Evolutionary conservation across 1,140 invertebrate genomes (phyloP), one percentile per base, ranked within the genome.

Genomic region (Leptinotarsa undecemlineata): DNA sequence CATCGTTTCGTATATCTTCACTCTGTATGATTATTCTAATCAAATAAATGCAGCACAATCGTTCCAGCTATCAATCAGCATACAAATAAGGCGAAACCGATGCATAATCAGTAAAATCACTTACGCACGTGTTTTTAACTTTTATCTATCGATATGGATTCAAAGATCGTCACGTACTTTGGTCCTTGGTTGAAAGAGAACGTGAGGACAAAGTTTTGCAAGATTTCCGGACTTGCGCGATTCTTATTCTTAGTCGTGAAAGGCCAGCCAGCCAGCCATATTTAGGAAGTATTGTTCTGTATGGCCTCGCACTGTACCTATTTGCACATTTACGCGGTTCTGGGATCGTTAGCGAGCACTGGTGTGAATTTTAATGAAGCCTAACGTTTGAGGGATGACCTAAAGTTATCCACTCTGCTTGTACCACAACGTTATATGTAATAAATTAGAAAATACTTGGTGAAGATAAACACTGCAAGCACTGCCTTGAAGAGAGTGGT

Each of bases 231-330:
- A 26, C 74, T 71, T 76, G 74, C 80, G 75, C 71, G 64, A 57
- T 57, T 79, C 73, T 61, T 66, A 73, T 73, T 57, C 57, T 17
- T 2, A 42, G 33, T 76, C 64, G 81, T 78, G 81, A 80, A 80
- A 81, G 81, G 81, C 78, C 79, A 79, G 68, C 79, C 79, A 79
- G 68, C 79, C n/a, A 76, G 75, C 80, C 79, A 77, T 81, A 80
- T 79, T 80, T 78, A 74, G 81, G 72, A 72, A 71, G 77, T 78
- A 76, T 77, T 81, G 79, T 78, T 79, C 78, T 23, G 48, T n/a
- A 17, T 68, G 78, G 77, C 80, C 80, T 81, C 78, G 79, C 71
- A 74, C 62, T 69, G 51, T 72, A 77, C 72, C 67, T 62, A 70
- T 79, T 75, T 76, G 74, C 76, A 78, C 68, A 77, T 73, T 67